Evolutionary conservation across 2,113 vertebrate species (phyloP).

Genomic region (Takifugu bimaculatus): DNA sequence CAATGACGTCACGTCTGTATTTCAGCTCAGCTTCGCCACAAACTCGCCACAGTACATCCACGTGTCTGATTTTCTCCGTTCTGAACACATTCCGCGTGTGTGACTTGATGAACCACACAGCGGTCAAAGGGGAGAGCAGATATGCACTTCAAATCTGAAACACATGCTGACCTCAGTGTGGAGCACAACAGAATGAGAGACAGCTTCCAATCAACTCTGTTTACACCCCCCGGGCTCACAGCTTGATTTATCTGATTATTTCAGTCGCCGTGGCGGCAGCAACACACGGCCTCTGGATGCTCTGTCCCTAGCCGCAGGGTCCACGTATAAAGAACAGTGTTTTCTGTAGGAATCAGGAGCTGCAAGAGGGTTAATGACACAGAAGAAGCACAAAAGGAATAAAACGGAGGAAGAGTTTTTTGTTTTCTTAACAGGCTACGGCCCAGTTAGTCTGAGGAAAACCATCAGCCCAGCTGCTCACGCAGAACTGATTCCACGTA

Average conservation of each 20-base stretch:
- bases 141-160: conserved; percentile 59
- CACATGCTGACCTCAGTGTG: conserved; percentile 58
- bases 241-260: not conserved
- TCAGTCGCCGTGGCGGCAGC: not conserved
- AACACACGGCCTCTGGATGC: too few species aligned
- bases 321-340: not conserved
- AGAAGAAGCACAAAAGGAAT: conserved; percentile 2
- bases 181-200: conserved; percentile 14
- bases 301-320: too few species aligned
- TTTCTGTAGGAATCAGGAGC: not conserved
- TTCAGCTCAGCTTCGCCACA: not conserved
- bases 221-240: not conserved
- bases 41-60: not conserved
- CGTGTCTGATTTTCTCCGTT: conserved; percentile 14
- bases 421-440: conserved; percentile 8
- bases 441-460: conserved; percentile 7
- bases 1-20: too few species aligned
- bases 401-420: conserved; percentile 4
- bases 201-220: conserved; percentile 4
- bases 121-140: conserved; percentile 36
- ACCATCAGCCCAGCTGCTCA: not conserved
- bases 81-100: conserved; percentile 57
- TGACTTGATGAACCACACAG: conserved; percentile 33
- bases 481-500: not conserved
- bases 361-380: conserved; percentile 1